A percentile compares a stretch with the other conserved stretches of the same genome.
These are phyloP conservation scores for Euura saliciscinereae DNA, from an alignment of 1,140 invertebrate species.

Conservation along the genomic window DNA sequence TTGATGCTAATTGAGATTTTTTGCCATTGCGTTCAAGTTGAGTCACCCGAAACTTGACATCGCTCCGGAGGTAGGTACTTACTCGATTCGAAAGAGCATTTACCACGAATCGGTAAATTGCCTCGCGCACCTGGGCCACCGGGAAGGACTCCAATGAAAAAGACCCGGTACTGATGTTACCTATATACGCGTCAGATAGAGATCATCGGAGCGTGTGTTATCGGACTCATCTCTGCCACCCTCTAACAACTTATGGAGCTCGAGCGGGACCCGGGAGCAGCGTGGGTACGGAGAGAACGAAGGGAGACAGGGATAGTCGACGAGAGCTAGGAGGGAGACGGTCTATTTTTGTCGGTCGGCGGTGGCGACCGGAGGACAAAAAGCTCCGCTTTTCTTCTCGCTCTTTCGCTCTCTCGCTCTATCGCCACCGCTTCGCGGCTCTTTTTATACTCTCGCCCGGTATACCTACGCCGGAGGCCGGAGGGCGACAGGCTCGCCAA, in stretches of 20 bases:
- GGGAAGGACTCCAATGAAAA: background rate
- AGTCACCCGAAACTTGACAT: no score
- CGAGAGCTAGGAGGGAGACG: conserved; percentile 6
- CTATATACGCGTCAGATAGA: background rate
- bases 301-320: conserved; percentile 31
- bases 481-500: conserved; percentile 7
- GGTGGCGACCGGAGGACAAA: conserved; percentile 49
- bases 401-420: conserved; percentile 24
- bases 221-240: conserved; percentile 46
- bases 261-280: background rate
- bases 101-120: no score
- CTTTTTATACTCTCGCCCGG: conserved; percentile 50
- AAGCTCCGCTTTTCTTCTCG: conserved; percentile 40
- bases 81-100: no score
- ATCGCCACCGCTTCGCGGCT: conserved; percentile 19
- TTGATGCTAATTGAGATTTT: no score
- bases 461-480: conserved; percentile 22
- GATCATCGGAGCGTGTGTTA: conserved; percentile 43
- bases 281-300: conserved; percentile 33
- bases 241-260: conserved; percentile 9
- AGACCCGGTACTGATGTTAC: background rate
- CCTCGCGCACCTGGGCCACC: background rate
- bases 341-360: conserved; percentile 51
- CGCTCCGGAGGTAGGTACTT: no score
- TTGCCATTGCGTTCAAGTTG: no score